phyloP scores from a whole-genome alignment of 2,113 vertebrate genomes.

The Choloepus hoffmanni region DNA sequence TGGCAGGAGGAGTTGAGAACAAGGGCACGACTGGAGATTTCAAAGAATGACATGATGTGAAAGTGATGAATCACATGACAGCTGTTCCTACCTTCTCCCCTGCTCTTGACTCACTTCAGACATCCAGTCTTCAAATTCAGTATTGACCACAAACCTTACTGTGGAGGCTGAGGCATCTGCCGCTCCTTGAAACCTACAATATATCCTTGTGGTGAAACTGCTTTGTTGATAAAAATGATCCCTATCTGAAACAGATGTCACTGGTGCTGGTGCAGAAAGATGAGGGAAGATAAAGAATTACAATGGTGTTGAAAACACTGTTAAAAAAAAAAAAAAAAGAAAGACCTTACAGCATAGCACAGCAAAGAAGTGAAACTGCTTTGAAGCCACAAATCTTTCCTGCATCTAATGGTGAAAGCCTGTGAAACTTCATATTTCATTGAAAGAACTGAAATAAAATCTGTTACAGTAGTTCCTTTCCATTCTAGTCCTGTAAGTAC shows the following conservation, averaged over 20 bases:
- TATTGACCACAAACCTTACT: neutral
- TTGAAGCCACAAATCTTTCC: conserved; percentile 14
- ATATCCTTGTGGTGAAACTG: neutral
- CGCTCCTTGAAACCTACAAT: neutral
- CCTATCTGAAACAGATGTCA: conserved; percentile 59
- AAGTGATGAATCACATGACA: neutral
- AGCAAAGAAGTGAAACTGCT: conserved; percentile 13
- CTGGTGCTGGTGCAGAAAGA: conserved; percentile 57
- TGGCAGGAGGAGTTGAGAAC: neutral
- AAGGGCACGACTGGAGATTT: neutral
- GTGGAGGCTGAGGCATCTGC: neutral
- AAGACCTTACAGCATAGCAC: neutral
- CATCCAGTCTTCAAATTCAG: neutral
- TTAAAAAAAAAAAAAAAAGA: neutral
- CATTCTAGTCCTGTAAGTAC: neutral
- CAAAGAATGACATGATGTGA: neutral
- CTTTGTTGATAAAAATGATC: conserved; percentile 66
- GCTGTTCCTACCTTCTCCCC: no score
- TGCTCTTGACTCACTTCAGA: neutral
- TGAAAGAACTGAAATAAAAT: neutral
- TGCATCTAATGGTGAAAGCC: neutral
- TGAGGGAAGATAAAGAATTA: conserved; percentile 62
- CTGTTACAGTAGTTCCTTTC: neutral
- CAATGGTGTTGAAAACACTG: conserved; percentile 30
- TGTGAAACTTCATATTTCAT: neutral